Base-by-base conservation (phyloP, 2,888 invertebrate species). In the Meghimatium bilineatum region DNA sequence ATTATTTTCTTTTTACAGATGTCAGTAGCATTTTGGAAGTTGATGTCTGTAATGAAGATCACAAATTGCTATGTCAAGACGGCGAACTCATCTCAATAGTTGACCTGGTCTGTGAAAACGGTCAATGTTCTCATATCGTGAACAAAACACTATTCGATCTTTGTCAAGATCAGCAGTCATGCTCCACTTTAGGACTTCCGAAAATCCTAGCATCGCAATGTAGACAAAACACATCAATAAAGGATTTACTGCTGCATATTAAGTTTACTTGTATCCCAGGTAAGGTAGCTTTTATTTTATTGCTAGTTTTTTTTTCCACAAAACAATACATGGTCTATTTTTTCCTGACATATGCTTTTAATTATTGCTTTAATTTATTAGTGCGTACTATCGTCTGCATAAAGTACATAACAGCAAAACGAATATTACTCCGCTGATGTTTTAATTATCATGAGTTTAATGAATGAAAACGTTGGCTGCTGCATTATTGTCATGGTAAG, bases 141-240 rank as follows among this genome's bases (percentile, higher is more conserved):
- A 63, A 75, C 17, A 44, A 38, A 44, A 81, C 63, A 6, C 8
- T 81, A 20, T 38, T 60, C 29, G 44, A 29, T 14, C 44, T 74
- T 17, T 81, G 81, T 32, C 44, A 52, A 36, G 72, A 63, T 56
- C 81, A 81, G 38, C 81, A 81, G 66, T 63, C 81, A 23, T 81
- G 81, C 34, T 74, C 81, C 0, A 74, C 6, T 20, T 36, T 72
- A 23, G 74, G 60, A 29, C 72, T 81, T 8, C 20, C 20, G 14
- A 17, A 34, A 26, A 71, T 81, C 29, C 3, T 74, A 2, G 1
- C 60, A 2, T 12, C 72, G 14, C 36, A 34, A 12, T 69, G 71
- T 34, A 20, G 36, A 32, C 12, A 20, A 12, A 52, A 36, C 36
- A 26, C n/a, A 52, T 26, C 36, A 0, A 1, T 1, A 0, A 32